Evolutionary conservation across 2,113 vertebrate genomes (phyloP), one percentile per base, ranked within the genome.

Genomic region (Falcunculus frontatus): DNA sequence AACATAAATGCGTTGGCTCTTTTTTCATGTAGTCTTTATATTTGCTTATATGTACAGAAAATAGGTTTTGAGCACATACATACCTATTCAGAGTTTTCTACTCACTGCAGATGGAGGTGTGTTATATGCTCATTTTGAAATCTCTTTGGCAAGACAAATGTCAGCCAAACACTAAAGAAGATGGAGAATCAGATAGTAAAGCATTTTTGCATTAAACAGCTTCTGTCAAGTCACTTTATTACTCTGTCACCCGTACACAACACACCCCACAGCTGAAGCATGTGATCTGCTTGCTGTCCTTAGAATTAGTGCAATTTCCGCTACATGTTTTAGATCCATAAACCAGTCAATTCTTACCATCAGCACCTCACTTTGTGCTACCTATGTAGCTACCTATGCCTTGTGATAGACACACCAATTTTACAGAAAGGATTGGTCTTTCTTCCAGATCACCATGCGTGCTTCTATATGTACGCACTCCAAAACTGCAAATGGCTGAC

Each of bases 301-400:
- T 44, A 59, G 52, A 70, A 59, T 7, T 78, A 44, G 29, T 32
- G 30, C 0, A 0, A 67, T 16, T 84, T 63, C 25, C 4, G 7
- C 22, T 6, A 8, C 10, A 3, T 33, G 41, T 82, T 87, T 76
- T 69, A 78, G 50, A 33, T 78, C 41, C 37, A 30, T 11, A 39
- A 49, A 25, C 59, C 35, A 32, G 27, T 25, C 47, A 60, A 0
- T 47, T 35, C 16, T 60, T 52, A 65, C 29, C 25, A 44, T 72
- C 56, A 84, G 52, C 62, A 39, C 57, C 41, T 82, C 25, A 21
- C 16, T 57, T 82, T 4, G 1, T 72, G 53, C 79, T 18, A 90
- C 44, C 52, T 82, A n/a, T n/a, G n/a, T n/a, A n/a, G n/a, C n/a
- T n/a, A 26, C 52, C 22, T 68, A 3, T 46, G 41, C 57, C 64